These are phyloP conservation scores for Campoplex nolae DNA, from an alignment of 2,888 invertebrate genomes.

Conservation along the genomic window DNA sequence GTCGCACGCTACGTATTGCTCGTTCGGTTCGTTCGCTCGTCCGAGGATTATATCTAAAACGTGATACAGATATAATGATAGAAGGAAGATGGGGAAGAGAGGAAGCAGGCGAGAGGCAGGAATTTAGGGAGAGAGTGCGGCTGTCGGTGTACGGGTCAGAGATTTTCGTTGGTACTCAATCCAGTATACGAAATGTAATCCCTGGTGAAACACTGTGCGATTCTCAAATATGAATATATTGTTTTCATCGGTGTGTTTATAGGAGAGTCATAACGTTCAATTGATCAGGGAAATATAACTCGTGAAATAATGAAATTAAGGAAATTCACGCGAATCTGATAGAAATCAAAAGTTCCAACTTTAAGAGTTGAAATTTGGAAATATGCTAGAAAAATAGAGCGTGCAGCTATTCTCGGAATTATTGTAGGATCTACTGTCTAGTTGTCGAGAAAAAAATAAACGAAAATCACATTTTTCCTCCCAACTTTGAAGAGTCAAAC, in stretches of 20 bases:
- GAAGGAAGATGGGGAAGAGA: not conserved
- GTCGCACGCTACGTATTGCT: conserved; percentile 53
- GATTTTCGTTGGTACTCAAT: conserved; percentile 32
- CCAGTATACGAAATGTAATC: conserved; percentile 53
- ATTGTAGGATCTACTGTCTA: too few relatives aligned
- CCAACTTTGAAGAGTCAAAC: too few relatives aligned
- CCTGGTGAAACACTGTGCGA: conserved; percentile 31
- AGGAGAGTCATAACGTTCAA: not conserved
- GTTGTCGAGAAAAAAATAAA: too few relatives aligned
- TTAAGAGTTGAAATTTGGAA: too few relatives aligned
- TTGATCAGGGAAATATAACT: not conserved
- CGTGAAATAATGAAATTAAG: too few relatives aligned
- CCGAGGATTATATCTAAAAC: conserved; percentile 54
- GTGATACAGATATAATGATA: conserved; percentile 19
- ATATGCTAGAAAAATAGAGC: too few relatives aligned
- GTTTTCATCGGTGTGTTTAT: conserved; percentile 12
- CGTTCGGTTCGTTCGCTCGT: conserved; percentile 46
- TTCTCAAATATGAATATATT: conserved; percentile 29
- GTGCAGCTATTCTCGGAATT: too few relatives aligned
- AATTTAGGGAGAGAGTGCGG: conserved; percentile 18
- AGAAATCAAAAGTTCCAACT: not conserved
- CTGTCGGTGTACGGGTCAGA: conserved; percentile 31
- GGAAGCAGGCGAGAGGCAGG: not conserved
- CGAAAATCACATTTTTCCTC: too few relatives aligned
- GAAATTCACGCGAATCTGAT: too few relatives aligned